Percentiles rank a stretch among this genome's conserved stretches.
Evolutionary conservation across 2,888 invertebrate genomes (phyloP).

Genomic region (Bellardia pandia): DNA sequence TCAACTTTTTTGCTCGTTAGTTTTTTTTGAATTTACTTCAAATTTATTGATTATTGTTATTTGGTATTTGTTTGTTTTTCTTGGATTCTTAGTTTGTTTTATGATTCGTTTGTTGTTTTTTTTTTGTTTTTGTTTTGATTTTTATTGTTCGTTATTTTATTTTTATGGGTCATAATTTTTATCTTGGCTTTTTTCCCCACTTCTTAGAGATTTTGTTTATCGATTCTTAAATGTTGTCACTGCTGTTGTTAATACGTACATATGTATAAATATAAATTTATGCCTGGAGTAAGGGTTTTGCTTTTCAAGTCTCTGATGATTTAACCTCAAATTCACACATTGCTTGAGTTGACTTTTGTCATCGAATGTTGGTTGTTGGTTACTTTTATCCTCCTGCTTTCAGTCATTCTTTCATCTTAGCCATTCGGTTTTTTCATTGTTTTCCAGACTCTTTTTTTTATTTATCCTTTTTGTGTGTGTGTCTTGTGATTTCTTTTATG

Average conservation of each 20-base stretch:
- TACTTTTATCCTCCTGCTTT: neutral
- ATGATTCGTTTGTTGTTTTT: constrained; percentile 11
- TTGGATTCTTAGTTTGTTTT: constrained; percentile 30
- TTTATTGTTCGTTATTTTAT: constrained; percentile 49
- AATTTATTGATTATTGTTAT: constrained; percentile 62
- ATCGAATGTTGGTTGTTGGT: constrained; percentile 50
- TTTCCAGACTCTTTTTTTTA: constrained; percentile 8
- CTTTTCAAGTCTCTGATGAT: constrained; percentile 75
- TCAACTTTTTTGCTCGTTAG: constrained; percentile 24
- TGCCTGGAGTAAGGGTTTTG: constrained; percentile 70
- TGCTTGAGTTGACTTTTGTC: constrained; percentile 77
- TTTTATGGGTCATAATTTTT: constrained; percentile 68
- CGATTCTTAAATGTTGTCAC: constrained; percentile 16
- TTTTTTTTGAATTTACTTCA: constrained; percentile 53
- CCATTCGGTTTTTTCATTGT: neutral
- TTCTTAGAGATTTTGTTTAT: neutral
- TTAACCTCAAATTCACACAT: constrained; percentile 74
- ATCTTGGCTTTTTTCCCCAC: neutral
- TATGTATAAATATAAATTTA: neutral
- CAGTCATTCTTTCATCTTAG: constrained; percentile 16
- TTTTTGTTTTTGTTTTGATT: constrained; percentile 5
- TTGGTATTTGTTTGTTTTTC: constrained; percentile 26
- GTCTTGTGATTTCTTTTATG: neutral
- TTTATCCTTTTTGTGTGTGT: neutral
- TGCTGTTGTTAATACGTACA: neutral